Evolutionary conservation across 1,140 invertebrate species (phyloP).

Genomic region (Listronotus bonariensis): DNA sequence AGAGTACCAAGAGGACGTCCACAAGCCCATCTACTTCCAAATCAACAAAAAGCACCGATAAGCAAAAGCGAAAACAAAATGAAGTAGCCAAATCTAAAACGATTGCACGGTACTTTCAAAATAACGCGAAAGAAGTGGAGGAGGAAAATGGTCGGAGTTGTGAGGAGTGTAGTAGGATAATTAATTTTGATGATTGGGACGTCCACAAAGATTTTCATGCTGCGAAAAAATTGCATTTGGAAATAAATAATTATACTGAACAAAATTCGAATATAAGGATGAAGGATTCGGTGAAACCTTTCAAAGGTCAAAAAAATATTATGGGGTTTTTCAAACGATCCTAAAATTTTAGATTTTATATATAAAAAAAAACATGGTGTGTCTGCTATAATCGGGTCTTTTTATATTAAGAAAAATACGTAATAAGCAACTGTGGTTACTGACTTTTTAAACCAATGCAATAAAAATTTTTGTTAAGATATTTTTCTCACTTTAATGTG

Average conservation of each 20-base stretch:
- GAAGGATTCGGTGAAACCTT: not conserved
- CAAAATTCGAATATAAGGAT: not conserved
- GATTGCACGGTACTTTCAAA: conserved; percentile 46
- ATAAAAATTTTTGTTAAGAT: too few relatives aligned
- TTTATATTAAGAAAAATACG: too few relatives aligned
- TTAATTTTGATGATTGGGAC: conserved; percentile 61
- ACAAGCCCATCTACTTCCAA: not conserved
- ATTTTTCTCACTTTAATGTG: too few relatives aligned
- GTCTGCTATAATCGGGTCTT: too few relatives aligned
- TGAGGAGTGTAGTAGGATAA: conserved; percentile 64
- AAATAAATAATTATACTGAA: conserved; percentile 49
- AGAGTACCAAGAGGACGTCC: not conserved
- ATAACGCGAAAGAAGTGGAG: conserved; percentile 34
- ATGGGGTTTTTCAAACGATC: conserved; percentile 11
- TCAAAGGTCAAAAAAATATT: conserved; percentile 1
- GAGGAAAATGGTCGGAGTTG: conserved; percentile 59
- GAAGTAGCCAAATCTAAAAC: conserved; percentile 39
- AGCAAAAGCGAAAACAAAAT: conserved; percentile 30
- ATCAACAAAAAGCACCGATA: conserved; percentile 34
- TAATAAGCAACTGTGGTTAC: too few relatives aligned
- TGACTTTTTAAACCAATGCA: too few relatives aligned
- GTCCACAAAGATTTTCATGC: conserved; percentile 75
- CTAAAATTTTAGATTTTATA: too few relatives aligned
- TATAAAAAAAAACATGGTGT: too few relatives aligned
- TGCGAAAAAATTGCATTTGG: conserved; percentile 67